Percentiles rank a stretch among this genome's conserved stretches.
Conservation (phyloP, 2,797 vertebrate species). For the Lophius americanus region DNA sequence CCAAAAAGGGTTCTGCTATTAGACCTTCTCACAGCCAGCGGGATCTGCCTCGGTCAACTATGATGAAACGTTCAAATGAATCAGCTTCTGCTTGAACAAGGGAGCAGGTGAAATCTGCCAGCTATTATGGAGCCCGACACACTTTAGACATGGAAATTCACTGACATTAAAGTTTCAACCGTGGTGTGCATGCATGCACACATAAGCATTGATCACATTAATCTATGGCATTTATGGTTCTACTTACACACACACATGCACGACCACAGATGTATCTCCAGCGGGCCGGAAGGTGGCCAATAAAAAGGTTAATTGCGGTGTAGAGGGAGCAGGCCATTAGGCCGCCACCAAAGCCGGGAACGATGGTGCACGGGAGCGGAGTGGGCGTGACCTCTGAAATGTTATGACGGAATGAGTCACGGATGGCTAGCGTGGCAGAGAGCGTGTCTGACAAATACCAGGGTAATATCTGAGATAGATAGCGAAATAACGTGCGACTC, state of each 20-base stretch:
- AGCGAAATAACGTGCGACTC: conserved; percentile 39
- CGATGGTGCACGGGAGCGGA: conserved; percentile 34
- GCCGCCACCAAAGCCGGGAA: conserved; percentile 66
- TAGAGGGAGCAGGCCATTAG: conserved; percentile 75
- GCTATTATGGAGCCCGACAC: conserved; percentile 18
- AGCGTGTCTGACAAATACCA: conserved; percentile 65
- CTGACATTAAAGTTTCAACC: conserved; percentile 10
- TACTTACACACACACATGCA: conserved; percentile 9
- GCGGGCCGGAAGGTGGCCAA: conserved; percentile 75
- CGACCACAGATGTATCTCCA: conserved; percentile 53
- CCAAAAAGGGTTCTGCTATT: conserved; percentile 31
- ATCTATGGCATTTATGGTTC: conserved; percentile 26
- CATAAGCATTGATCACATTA: conserved; percentile 8
- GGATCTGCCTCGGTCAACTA: conserved; percentile 49
- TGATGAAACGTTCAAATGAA: conserved; percentile 57
- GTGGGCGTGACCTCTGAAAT: conserved; percentile 66
- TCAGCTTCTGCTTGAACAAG: conserved; percentile 44
- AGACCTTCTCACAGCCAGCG: conserved; percentile 25
- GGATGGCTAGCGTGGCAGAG: conserved; percentile 55
- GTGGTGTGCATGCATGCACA: not conserved
- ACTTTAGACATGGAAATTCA: conserved; percentile 27
- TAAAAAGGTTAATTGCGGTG: conserved; percentile 84
- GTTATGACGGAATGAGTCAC: conserved; percentile 66
- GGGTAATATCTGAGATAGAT: conserved; percentile 75
- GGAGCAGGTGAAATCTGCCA: conserved; percentile 51